These are phyloP conservation scores for Apogon hyalosoma DNA, from an alignment of 2,797 vertebrate genomes.

Conservation along the genomic window DNA sequence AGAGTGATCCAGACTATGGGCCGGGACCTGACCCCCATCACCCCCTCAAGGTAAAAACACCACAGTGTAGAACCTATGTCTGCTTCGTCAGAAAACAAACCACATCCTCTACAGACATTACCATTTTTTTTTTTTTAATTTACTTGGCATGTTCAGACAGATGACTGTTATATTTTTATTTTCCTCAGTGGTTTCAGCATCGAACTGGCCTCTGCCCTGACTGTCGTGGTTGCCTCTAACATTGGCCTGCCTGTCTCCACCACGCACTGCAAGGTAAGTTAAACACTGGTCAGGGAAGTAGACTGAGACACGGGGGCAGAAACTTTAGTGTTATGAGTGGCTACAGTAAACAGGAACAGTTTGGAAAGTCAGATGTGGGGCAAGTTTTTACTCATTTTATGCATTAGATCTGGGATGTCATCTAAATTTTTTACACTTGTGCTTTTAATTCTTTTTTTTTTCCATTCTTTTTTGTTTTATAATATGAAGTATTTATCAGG, in stretches of 20 bases:
- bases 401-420: too few relatives aligned
- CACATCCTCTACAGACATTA: constrained; percentile 55
- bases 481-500: too few relatives aligned
- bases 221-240: constrained; percentile 95
- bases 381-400: constrained; percentile 4
- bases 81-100: constrained; percentile 24
- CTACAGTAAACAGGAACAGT: constrained; percentile 47
- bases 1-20: constrained; percentile 99
- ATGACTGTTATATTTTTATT: constrained; percentile 28
- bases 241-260: constrained; percentile 97
- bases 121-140: constrained; percentile 9
- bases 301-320: constrained; percentile 41
- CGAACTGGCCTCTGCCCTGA: constrained; percentile 95
- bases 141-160: constrained; percentile 16
- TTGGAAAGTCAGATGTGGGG: constrained; percentile 23
- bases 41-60: constrained; percentile 91
- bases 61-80: constrained; percentile 8
- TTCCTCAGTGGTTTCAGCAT: constrained; percentile 95
- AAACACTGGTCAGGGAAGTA: constrained; percentile 56
- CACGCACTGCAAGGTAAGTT: constrained; percentile 96
- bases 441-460: too few relatives aligned
- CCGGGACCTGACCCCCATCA: constrained; percentile 97
- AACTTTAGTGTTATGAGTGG: constrained; percentile 45
- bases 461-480: too few relatives aligned
- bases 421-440: too few relatives aligned